phyloP scores from a whole-genome alignment of 2,797 vertebrate species.

The Astyanax mexicanus region DNA sequence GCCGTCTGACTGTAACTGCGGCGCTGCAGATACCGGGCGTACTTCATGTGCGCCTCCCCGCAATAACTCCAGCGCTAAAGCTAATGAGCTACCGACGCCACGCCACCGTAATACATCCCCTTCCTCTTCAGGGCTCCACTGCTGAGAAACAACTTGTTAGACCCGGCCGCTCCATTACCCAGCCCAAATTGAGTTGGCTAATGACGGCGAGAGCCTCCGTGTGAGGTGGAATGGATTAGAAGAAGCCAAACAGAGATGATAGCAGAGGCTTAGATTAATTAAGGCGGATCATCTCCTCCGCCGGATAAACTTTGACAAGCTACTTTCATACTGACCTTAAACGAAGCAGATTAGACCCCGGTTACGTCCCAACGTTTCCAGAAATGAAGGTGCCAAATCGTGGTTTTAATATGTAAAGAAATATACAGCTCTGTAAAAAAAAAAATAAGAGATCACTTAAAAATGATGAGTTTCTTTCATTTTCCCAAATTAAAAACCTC shows the following conservation, averaged over 20 bases:
- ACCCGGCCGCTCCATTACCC: constrained; percentile 79
- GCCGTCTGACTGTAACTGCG: constrained; percentile 72
- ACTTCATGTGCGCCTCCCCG: constrained; percentile 72
- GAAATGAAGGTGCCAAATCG: too few relatives aligned
- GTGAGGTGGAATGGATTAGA: constrained; percentile 68
- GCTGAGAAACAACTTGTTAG: constrained; percentile 76
- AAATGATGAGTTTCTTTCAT: too few relatives aligned
- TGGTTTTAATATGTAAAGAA: too few relatives aligned
- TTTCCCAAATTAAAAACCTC: too few relatives aligned
- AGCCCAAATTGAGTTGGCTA: constrained; percentile 74
- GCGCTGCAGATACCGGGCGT: constrained; percentile 72
- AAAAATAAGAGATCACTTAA: too few relatives aligned
- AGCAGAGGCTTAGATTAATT: constrained; percentile 53
- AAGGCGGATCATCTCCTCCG: constrained; percentile 25
- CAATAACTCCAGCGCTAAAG: constrained; percentile 73
- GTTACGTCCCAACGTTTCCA: not conserved
- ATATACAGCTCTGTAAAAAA: too few relatives aligned
- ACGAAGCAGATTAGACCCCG: constrained; percentile 17
- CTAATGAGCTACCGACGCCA: constrained; percentile 71
- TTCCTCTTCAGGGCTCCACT: constrained; percentile 75
- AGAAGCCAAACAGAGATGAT: constrained; percentile 60
- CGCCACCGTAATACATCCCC: constrained; percentile 70
- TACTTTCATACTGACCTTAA: constrained; percentile 32
- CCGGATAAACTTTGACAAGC: constrained; percentile 32
- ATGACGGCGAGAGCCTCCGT: constrained; percentile 66